phyloP scores from a whole-genome alignment of 2,113 vertebrate species.

The Albula glossodonta region DNA sequence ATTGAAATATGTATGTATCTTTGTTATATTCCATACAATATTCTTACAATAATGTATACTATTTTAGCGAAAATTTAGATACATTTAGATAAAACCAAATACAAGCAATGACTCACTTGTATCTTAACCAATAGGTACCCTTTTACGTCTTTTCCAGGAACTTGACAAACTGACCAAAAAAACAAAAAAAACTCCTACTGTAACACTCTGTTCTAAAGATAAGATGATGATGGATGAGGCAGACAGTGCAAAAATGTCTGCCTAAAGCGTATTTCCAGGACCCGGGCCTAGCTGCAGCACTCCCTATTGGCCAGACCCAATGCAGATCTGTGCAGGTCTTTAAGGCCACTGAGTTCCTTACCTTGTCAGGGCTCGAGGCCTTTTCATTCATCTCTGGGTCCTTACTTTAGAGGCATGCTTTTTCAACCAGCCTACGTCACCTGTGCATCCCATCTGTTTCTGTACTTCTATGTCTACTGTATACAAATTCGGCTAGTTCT shows the following conservation, averaged over 20 bases:
- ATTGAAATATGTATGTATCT: too few relatives aligned
- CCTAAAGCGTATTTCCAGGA: slow-evolving; percentile 41
- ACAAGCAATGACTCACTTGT: neutral
- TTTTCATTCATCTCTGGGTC: slow-evolving; percentile 19
- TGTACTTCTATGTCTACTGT: neutral
- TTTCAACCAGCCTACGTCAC: neutral
- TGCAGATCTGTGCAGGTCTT: slow-evolving; percentile 44
- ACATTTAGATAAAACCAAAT: neutral
- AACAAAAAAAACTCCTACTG: slow-evolving; percentile 21
- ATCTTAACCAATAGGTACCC: neutral
- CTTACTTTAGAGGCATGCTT: neutral
- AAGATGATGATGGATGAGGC: slow-evolving; percentile 46
- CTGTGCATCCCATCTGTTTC: neutral
- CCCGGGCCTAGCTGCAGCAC: slow-evolving; percentile 36
- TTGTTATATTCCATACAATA: too few relatives aligned
- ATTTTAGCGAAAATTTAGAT: neutral
- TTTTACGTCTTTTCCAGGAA: slow-evolving; percentile 28
- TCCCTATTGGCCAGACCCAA: slow-evolving; percentile 34
- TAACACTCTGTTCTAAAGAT: slow-evolving; percentile 32
- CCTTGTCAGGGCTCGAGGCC: neutral
- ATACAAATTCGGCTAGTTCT: neutral
- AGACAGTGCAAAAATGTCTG: slow-evolving; percentile 46
- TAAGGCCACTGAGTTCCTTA: slow-evolving; percentile 22
- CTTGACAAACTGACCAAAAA: slow-evolving; percentile 26
- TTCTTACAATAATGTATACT: too few relatives aligned